Percentiles rank a stretch among this genome's conserved stretches.
Conservation (phyloP, 1,140 invertebrate genomes). For the Neocloeon triangulifer region DNA sequence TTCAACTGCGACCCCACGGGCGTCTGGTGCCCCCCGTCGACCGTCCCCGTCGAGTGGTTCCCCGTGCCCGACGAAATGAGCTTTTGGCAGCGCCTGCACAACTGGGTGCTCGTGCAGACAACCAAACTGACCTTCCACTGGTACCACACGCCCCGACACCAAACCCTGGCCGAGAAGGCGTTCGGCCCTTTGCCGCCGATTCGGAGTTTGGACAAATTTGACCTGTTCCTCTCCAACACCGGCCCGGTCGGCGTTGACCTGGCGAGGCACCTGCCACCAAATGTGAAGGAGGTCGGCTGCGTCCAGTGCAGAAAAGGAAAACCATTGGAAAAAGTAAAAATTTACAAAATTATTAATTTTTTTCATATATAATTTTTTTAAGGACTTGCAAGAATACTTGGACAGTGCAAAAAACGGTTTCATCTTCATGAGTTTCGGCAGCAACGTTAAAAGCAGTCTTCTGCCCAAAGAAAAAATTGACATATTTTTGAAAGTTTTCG, state of each 20-base stretch:
- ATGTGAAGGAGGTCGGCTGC: background rate
- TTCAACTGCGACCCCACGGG: no score
- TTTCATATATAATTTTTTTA: background rate
- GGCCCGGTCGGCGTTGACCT: conserved; percentile 20
- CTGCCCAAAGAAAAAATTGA: conserved; percentile 22
- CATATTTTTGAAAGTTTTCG: conserved; percentile 26
- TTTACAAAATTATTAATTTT: no score
- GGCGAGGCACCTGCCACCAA: conserved; percentile 17
- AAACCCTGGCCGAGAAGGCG: no score
- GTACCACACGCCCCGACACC: no score
- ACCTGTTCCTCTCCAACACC: conserved; percentile 16
- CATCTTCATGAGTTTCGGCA: conserved; percentile 35
- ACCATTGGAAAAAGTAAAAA: background rate
- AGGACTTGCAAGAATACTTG: conserved; percentile 11
- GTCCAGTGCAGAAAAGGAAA: background rate
- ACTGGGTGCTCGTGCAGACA: no score
- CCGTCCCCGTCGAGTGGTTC: no score
- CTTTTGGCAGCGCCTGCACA: no score
- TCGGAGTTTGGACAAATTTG: no score
- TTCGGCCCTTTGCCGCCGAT: no score
- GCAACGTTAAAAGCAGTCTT: conserved; percentile 26
- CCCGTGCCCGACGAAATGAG: no score
- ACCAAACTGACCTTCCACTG: no score
- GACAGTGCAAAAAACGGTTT: conserved; percentile 21
- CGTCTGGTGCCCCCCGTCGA: no score